These are phyloP conservation scores for Rhopalosiphum nymphaeae DNA, from an alignment of 2,888 invertebrate species.

Conservation along the genomic window DNA sequence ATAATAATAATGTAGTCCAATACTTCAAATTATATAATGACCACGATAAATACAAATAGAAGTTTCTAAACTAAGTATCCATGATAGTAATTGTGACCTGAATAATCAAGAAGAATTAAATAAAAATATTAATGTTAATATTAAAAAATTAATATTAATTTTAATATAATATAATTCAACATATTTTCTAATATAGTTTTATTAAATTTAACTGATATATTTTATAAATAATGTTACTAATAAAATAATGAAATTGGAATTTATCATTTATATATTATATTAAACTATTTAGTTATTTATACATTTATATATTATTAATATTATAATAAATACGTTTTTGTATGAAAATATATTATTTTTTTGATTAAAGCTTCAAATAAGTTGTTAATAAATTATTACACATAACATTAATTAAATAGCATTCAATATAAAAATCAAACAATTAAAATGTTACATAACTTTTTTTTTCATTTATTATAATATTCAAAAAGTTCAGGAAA, in stretches of 20 bases:
- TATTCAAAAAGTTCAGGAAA: background rate
- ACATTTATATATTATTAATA: background rate
- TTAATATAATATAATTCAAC: background rate
- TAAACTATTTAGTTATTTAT: background rate
- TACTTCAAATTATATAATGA: constrained; percentile 35
- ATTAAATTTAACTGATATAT: background rate
- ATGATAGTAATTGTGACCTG: background rate
- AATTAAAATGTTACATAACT: background rate
- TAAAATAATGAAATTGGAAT: background rate
- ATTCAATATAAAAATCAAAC: background rate
- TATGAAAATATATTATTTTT: background rate
- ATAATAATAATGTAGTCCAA: constrained; percentile 27
- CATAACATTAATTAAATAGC: background rate
- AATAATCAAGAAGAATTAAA: background rate
- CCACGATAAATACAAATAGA: constrained; percentile 5
- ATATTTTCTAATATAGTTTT: background rate
- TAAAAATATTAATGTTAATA: background rate
- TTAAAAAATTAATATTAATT: too few relatives aligned
- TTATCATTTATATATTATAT: background rate
- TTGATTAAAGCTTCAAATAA: background rate
- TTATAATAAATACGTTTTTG: background rate
- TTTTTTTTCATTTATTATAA: background rate
- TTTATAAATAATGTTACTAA: background rate
- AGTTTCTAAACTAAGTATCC: background rate
- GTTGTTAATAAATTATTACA: background rate